Evolutionary conservation across 2,113 vertebrate species (phyloP), one percentile per base, ranked within the genome.

Genomic region (Sturnira hondurensis): DNA sequence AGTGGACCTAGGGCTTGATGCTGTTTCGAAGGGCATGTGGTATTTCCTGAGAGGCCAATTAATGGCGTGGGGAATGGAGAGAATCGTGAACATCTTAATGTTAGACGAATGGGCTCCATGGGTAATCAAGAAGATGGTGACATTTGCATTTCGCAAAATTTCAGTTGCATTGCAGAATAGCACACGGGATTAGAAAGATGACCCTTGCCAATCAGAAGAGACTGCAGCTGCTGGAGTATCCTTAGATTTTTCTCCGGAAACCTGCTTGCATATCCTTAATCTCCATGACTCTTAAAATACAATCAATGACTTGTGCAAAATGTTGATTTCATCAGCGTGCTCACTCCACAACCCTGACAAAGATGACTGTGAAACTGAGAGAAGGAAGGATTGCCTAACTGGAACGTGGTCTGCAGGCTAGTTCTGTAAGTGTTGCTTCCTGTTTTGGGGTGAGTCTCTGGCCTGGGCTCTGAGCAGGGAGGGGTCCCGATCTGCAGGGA

Each of bases 41-140:
- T 15, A 28, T 26, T 73, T 28, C 6, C 2, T 15, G 28, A 73
- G 24, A 73, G 24, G 5, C 7, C 15, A 43, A 16, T 45, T 73
- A 73, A 43, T 15, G 3, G 24, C 70, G 14, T 3, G 6, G 1
- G 70, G 70, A 73, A 43, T 43, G 38, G 3, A 45, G 24, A 5
- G 5, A 43, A 22, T 4, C 24, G 13, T 43, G 24, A 24, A 6
- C 41, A 31, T 73, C 41, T 73, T 45, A 28, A 31, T 73, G 24
- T 73, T 45, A 28, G 41, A 45, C 5, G 1, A 0, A 16, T 15
- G 14, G 14, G 14, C 24, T 73, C 6, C 13, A 45, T 3, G 0
- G 45, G 6, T 71, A 3, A 71, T 71, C 13, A 9, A 31, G 14
- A 7, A 3, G 3, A 28, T 15, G 13, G 38, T 73, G 13, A 26